These are phyloP conservation scores for Lycophotia porphyrea DNA, from an alignment of 2,888 invertebrate species.

Conservation along the genomic window DNA sequence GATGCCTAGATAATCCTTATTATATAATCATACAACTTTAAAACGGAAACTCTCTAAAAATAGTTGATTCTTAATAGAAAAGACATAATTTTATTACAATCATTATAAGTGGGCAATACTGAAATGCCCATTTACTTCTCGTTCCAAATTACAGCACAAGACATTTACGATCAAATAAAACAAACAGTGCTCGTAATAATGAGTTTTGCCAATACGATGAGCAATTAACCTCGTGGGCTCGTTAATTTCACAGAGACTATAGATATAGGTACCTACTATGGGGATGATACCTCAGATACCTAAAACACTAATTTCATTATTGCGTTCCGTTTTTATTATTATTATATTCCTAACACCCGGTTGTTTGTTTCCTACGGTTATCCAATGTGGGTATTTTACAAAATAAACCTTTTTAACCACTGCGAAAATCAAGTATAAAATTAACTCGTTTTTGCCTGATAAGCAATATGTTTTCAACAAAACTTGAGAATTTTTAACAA, in stretches of 20 bases:
- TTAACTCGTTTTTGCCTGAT: not conserved
- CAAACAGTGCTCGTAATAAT: constrained; percentile 48
- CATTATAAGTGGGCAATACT: constrained; percentile 12
- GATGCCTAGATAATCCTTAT: not conserved
- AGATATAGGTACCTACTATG: constrained; percentile 9
- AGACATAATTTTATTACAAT: constrained; percentile 4
- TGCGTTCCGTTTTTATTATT: constrained; percentile 12
- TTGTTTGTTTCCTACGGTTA: not conserved
- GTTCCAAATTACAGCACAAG: constrained; percentile 27
- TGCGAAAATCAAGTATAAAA: not conserved
- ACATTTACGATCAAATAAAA: constrained; percentile 51
- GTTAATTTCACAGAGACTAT: constrained; percentile 56
- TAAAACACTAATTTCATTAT: constrained; percentile 18
- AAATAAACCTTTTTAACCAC: not conserved
- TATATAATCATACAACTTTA: not conserved
- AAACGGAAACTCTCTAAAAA: not conserved
- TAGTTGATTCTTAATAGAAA: not conserved
- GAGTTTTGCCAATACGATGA: constrained; percentile 54
- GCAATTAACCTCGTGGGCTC: constrained; percentile 59
- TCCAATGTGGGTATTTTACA: not conserved
- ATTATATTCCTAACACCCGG: not conserved
- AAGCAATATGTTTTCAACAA: constrained; percentile 52
- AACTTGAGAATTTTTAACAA: not conserved
- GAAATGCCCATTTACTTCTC: constrained; percentile 35
- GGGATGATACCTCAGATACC: constrained; percentile 1